Base-by-base conservation (phyloP, 2,797 vertebrate species). In the Chanos chanos region DNA sequence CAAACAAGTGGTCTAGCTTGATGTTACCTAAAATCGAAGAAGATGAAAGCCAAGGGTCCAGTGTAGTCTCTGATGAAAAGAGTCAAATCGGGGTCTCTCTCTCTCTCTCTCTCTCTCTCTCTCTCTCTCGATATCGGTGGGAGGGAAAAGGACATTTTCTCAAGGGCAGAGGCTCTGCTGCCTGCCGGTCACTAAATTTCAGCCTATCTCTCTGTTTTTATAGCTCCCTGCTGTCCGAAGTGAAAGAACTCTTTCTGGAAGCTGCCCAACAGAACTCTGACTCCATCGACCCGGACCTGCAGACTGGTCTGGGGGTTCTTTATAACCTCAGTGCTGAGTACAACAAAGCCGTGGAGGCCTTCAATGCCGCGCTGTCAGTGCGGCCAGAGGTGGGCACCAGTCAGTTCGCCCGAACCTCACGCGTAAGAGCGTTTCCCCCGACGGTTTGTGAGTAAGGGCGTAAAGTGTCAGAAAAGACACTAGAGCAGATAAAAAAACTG, bases 291-390 rank as follows among this genome's bases (percentile, higher is more conserved):
- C 92, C 96, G 2, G 97, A 99, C 83, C 85, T 99, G 66, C 97
- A 99, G 87, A 99, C 97, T 0, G 96, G 95, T 51, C 90, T 99
- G 1, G 97, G 97, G 7, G 97, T 99, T 16, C 92, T 99, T 22
- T 99, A 93, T 81, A 98, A 99, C 75, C 85, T 99, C 79, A 98
- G 92, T 2, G 89, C 91, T 49, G 97, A 99, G 87, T 99, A 96
- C 80, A 94, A 93, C 81, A 92, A 94, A 90, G 97, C 97, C 25
- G 96, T 99, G 70, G 97, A 98, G 44, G 95, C 96, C 62, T 99
- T 99, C 81, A 97, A 95, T 4, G 93, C 93, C 7, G 97, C 97
- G 22, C 89, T 99, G 78, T 94, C 95, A 41, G 94, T 95, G 71
- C 89, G 97, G 72, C 96, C 96, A 1, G 92, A 99, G 91, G 97